A percentile compares a stretch with the other conserved stretches of the same genome.
Conservation (phyloP, 2,113 vertebrate genomes). For the Rhabdomys dilectus region DNA sequence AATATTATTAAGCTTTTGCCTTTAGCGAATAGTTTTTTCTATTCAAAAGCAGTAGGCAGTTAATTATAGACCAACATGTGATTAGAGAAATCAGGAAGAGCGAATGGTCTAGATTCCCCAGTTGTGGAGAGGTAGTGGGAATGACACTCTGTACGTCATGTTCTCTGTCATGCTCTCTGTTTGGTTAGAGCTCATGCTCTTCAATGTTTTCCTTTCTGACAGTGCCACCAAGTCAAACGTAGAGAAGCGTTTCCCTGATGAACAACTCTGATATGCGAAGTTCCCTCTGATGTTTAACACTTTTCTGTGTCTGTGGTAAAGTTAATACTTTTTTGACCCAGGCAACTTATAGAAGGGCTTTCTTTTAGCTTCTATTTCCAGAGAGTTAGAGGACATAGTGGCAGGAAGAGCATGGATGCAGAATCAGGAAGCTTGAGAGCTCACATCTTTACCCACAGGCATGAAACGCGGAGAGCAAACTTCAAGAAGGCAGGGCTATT, state of each 20-base stretch:
- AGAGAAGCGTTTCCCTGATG: background rate
- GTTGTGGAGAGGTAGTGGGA: background rate
- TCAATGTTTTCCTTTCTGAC: background rate
- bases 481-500: background rate
- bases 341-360: background rate
- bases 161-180: background rate
- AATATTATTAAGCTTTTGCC: background rate
- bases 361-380: background rate
- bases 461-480: background rate
- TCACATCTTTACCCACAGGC: background rate
- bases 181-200: too few relatives aligned
- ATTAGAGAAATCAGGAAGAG: slow-evolving; percentile 30
- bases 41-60: background rate
- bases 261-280: too few relatives aligned
- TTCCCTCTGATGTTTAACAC: background rate
- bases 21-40: slow-evolving; percentile 1
- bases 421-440: background rate
- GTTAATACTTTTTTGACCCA: too few relatives aligned
- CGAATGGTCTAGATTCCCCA: background rate
- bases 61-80: slow-evolving; percentile 1
- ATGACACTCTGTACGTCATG: background rate
- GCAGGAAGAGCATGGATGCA: background rate
- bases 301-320: background rate
- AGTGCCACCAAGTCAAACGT: background rate
- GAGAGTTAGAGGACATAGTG: background rate